Evolutionary conservation across 2,113 vertebrate species (phyloP).

Genomic region (Poeciliopsis occidentalis): DNA sequence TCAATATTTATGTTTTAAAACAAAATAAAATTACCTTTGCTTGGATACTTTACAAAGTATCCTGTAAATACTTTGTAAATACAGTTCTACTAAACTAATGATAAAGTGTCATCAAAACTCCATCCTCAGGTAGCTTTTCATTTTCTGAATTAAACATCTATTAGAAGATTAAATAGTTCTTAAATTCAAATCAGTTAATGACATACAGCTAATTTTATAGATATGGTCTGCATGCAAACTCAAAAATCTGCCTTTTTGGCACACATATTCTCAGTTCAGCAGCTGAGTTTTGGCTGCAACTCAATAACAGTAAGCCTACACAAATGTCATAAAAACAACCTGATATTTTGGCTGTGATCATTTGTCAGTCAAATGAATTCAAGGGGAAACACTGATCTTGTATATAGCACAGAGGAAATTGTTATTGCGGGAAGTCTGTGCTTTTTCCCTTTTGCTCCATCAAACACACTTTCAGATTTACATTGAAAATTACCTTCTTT

Average conservation of each 20-base stretch:
- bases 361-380: constrained; percentile 44
- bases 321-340: constrained; percentile 34
- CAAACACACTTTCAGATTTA: background rate
- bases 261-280: background rate
- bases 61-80: too few relatives aligned
- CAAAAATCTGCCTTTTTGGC: background rate
- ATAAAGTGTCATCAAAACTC: too few relatives aligned
- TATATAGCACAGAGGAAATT: constrained; percentile 6
- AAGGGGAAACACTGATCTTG: constrained; percentile 16
- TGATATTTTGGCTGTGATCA: constrained; percentile 20
- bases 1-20: too few relatives aligned
- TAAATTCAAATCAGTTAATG: too few relatives aligned
- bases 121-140: too few relatives aligned
- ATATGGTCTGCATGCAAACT: background rate
- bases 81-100: too few relatives aligned
- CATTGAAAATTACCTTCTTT: background rate
- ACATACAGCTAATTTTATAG: background rate
- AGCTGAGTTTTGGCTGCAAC: constrained; percentile 1
- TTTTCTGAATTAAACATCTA: too few relatives aligned
- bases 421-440: background rate
- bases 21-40: too few relatives aligned
- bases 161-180: too few relatives aligned
- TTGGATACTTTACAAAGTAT: too few relatives aligned
- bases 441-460: background rate
- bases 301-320: constrained; percentile 9